phyloP scores from a whole-genome alignment of 2,797 vertebrate species.

The Tangara arthus region DNA sequence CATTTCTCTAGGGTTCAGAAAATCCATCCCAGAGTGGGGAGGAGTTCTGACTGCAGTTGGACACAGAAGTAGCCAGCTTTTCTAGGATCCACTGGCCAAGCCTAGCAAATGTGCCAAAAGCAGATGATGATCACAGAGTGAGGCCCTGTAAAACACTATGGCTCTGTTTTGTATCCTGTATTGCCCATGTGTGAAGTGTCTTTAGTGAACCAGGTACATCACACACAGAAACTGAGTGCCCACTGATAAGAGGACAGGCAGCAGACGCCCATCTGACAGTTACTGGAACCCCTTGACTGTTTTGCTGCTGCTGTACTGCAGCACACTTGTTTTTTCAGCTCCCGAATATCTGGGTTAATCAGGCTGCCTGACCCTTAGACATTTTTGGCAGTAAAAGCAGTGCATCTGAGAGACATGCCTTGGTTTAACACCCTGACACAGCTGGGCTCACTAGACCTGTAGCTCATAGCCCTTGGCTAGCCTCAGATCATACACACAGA shows the following conservation, averaged over 20 bases:
- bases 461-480: conserved; percentile 9
- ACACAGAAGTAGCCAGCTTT: background rate
- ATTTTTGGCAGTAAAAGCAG: conserved; percentile 46
- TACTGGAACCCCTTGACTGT: background rate
- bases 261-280: background rate
- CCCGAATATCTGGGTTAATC: conserved; percentile 30
- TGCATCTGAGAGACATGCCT: conserved; percentile 22
- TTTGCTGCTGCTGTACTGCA: background rate
- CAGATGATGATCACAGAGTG: background rate
- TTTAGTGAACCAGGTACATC: background rate
- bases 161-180: background rate
- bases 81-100: background rate
- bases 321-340: background rate
- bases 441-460: conserved; percentile 1
- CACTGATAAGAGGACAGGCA: background rate
- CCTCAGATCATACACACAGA: background rate
- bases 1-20: background rate
- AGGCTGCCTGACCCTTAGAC: conserved; percentile 30
- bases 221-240: background rate
- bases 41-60: background rate
- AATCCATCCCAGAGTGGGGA: background rate
- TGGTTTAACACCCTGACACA: conserved; percentile 42
- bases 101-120: background rate
- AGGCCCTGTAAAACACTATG: background rate
- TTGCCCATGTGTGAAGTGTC: background rate